These are phyloP conservation scores for Leptodirus hochenwartii DNA, from an alignment of 2,888 invertebrate genomes.

Conservation along the genomic window DNA sequence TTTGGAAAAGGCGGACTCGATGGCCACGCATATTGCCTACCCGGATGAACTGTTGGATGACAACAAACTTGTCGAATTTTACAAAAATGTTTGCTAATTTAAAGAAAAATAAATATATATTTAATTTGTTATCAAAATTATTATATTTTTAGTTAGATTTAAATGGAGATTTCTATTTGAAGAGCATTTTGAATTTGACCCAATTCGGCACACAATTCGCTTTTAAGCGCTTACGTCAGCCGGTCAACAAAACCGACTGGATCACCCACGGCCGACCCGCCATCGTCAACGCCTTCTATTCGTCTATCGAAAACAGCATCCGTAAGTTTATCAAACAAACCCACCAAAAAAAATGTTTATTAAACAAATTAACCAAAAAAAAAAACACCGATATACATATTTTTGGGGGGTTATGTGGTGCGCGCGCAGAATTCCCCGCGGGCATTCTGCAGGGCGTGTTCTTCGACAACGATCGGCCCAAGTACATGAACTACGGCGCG, in stretches of 20 bases:
- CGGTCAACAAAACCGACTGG: conserved; percentile 76
- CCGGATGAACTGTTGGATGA: conserved; percentile 77
- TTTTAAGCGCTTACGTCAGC: conserved; percentile 56
- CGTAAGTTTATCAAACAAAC: conserved; percentile 57
- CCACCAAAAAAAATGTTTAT: conserved; percentile 1
- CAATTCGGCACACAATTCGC: conserved; percentile 65
- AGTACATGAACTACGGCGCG: conserved; percentile 83
- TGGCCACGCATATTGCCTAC: conserved; percentile 83
- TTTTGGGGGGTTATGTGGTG: conserved; percentile 6
- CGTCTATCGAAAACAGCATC: conserved; percentile 71
- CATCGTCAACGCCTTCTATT: conserved; percentile 74
- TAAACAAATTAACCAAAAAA: neutral
- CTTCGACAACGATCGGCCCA: conserved; percentile 74
- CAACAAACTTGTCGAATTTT: conserved; percentile 61
- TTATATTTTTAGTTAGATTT: conserved; percentile 43
- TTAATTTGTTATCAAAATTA: conserved; percentile 3
- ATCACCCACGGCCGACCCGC: conserved; percentile 68
- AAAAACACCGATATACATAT: no score
- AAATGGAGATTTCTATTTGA: conserved; percentile 48
- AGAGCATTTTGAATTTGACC: conserved; percentile 58
- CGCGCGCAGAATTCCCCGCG: conserved; percentile 67
- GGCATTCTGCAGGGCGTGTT: conserved; percentile 85
- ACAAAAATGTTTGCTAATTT: conserved; percentile 49
- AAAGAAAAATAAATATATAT: conserved; percentile 5
- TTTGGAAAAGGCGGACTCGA: conserved; percentile 59